Percentiles rank a stretch among this genome's conserved stretches.
Conservation (phyloP, 2,888 invertebrate genomes). For the Globia sparganii region DNA sequence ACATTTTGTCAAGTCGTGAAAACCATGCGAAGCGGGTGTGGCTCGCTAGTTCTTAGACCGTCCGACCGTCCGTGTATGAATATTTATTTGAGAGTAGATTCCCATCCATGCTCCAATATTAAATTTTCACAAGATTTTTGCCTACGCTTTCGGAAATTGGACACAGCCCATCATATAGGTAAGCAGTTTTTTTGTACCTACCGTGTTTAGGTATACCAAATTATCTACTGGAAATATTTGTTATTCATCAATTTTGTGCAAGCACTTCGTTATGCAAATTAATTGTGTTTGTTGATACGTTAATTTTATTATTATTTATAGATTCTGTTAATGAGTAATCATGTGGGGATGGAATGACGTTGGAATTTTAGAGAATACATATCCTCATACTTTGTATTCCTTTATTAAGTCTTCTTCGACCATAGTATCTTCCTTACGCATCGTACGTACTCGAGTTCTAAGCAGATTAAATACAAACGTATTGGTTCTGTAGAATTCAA, state of each 20-base stretch:
- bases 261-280: conserved; percentile 28
- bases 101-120: conserved; percentile 5
- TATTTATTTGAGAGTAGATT: conserved; percentile 1
- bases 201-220: conserved; percentile 49
- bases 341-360: neutral
- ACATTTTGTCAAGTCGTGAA: neutral
- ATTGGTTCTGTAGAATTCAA: neutral
- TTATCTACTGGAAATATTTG: conserved; percentile 62
- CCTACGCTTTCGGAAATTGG: conserved; percentile 32
- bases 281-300: conserved; percentile 29
- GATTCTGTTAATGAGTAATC: conserved; percentile 1
- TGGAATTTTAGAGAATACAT: neutral
- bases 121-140: conserved; percentile 46
- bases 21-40: neutral
- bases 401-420: neutral
- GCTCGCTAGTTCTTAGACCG: neutral
- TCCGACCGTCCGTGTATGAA: too few relatives aligned
- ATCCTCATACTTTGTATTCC: neutral
- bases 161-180: conserved; percentile 32
- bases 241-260: conserved; percentile 46
- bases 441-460: neutral
- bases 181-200: conserved; percentile 46
- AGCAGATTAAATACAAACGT: neutral
- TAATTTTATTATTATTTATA: conserved; percentile 20
- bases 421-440: neutral